Percentiles rank a stretch among this genome's conserved stretches.
Conservation (phyloP, 2,797 vertebrate genomes). For the Tadarida brasiliensis region DNA sequence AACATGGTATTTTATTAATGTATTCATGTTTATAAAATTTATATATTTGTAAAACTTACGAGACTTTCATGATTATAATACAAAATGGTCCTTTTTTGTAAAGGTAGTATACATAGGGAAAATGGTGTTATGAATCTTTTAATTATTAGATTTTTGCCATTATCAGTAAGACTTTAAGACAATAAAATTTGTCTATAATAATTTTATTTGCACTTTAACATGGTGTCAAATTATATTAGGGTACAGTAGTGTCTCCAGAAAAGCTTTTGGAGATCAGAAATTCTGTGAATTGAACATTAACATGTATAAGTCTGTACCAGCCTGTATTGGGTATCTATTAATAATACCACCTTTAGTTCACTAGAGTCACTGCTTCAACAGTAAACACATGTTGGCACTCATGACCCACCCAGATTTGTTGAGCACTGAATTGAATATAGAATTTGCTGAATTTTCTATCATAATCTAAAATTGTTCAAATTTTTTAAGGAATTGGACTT, state of each 20-base stretch:
- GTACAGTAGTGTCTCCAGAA: not conserved
- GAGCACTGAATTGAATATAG: conserved; percentile 38
- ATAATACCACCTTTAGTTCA: conserved; percentile 33
- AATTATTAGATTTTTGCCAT: conserved; percentile 27
- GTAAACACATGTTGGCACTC: not conserved
- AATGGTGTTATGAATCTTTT: conserved; percentile 54
- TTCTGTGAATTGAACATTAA: conserved; percentile 8
- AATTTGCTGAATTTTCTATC: conserved; percentile 55
- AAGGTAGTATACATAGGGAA: conserved; percentile 41
- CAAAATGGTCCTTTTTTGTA: conserved; percentile 24
- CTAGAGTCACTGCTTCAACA: not conserved
- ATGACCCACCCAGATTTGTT: not conserved
- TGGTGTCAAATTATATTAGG: not conserved
- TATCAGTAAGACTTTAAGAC: conserved; percentile 14
- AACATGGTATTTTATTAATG: conserved; percentile 89
- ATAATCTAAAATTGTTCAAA: conserved; percentile 64
- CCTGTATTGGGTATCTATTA: not conserved
- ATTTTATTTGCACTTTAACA: conserved; percentile 52
- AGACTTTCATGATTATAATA: conserved; percentile 51
- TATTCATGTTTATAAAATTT: conserved; percentile 55
- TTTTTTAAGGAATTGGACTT: conserved; percentile 91
- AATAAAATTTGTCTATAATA: conserved; percentile 9
- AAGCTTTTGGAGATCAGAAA: conserved; percentile 40
- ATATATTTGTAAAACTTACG: conserved; percentile 7
- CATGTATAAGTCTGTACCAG: conserved; percentile 35